Evolutionary conservation across 2,113 vertebrate genomes (phyloP).

Genomic region (Struthidea cinerea): DNA sequence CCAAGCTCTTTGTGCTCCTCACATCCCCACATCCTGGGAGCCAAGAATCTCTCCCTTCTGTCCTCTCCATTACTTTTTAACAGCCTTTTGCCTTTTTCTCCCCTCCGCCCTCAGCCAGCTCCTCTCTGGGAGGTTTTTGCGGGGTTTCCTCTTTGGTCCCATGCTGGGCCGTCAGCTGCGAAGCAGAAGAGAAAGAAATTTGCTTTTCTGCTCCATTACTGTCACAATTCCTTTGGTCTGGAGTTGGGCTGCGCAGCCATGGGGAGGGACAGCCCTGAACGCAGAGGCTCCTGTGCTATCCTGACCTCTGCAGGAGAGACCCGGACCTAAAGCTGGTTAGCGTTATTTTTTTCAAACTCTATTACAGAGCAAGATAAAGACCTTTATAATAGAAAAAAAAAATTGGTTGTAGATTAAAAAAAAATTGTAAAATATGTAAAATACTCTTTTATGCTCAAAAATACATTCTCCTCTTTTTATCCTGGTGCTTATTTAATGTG

Average conservation of each 20-base stretch:
- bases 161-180: neutral
- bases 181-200: neutral
- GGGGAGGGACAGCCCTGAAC: neutral
- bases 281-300: neutral
- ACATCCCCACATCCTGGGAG: neutral
- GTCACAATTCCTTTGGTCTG: neutral
- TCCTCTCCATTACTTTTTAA: neutral
- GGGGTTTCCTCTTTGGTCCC: neutral
- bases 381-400: neutral
- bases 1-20: conserved; percentile 24
- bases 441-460: neutral
- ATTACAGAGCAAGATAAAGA: neutral
- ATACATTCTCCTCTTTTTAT: neutral
- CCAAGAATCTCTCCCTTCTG: neutral
- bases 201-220: neutral
- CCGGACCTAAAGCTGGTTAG: neutral
- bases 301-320: neutral
- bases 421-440: neutral
- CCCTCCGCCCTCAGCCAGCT: neutral
- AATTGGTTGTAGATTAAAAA: neutral
- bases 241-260: neutral
- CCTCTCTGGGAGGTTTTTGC: neutral
- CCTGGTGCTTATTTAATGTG: neutral
- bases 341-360: neutral
- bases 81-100: neutral